A percentile compares a stretch with the other conserved stretches of the same genome.
Evolutionary conservation across 2,113 vertebrate species (phyloP).

Genomic region (Tamias sibiricus): DNA sequence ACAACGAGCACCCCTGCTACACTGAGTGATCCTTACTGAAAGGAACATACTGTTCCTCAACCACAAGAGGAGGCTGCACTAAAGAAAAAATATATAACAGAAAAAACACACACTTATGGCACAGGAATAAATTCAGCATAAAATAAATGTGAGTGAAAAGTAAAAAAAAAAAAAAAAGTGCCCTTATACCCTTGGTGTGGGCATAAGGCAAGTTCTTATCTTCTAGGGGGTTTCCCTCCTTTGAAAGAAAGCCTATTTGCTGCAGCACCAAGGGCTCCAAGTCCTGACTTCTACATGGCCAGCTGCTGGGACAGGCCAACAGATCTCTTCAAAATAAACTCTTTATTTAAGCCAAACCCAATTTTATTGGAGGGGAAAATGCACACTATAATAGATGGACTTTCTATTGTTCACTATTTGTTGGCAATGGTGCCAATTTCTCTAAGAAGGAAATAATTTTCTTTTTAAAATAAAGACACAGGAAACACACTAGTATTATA

Average conservation of each 20-base stretch:
- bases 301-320: not conserved
- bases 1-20: too few species aligned
- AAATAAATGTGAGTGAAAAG: too few species aligned
- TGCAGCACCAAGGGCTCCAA: accelerated
- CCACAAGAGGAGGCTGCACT: too few species aligned
- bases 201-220: not conserved
- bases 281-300: not conserved
- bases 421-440: not conserved
- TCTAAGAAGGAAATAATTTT: not conserved
- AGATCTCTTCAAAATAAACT: not conserved
- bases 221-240: not conserved
- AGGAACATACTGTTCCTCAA: too few species aligned
- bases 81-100: too few species aligned
- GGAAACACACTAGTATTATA: not conserved
- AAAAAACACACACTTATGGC: too few species aligned
- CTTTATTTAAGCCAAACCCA: not conserved
- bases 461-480: not conserved
- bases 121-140: too few species aligned
- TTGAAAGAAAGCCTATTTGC: accelerated
- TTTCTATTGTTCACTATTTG: not conserved
- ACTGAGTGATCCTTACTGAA: too few species aligned
- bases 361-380: not conserved
- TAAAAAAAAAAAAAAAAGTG: too few species aligned
- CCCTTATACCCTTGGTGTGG: not conserved
- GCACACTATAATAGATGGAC: not conserved